Evolutionary conservation across 2,888 invertebrate genomes (phyloP).

Genomic region (Ferdinandea cuprea): DNA sequence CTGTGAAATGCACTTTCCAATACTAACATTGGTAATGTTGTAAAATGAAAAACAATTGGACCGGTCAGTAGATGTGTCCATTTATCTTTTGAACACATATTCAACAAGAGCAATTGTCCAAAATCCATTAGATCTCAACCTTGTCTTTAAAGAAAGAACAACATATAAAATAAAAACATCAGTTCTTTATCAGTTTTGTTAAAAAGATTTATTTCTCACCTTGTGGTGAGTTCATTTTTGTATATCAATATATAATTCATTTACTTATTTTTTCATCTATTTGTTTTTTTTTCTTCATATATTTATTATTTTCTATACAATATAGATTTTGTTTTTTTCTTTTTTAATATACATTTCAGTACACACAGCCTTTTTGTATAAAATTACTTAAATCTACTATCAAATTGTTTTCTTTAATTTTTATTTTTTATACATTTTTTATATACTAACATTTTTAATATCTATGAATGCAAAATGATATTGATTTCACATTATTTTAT

Average conservation of each 20-base stretch:
- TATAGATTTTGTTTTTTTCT: constrained; percentile 40
- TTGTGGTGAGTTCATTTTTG: constrained; percentile 59
- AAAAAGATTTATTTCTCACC: constrained; percentile 65
- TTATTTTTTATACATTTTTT: constrained; percentile 15
- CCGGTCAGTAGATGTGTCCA: too few species aligned
- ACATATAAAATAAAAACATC: constrained; percentile 10
- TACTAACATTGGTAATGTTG: too few species aligned
- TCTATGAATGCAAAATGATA: constrained; percentile 49
- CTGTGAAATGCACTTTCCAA: too few species aligned
- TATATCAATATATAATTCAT: constrained; percentile 75
- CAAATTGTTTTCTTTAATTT: constrained; percentile 34
- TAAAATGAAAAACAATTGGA: too few species aligned
- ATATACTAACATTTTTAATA: constrained; percentile 29
- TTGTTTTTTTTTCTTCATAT: constrained; percentile 49
- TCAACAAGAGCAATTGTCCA: too few species aligned
- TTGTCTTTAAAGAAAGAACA: too few species aligned
- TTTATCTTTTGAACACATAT: too few species aligned
- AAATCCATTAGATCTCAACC: too few species aligned
- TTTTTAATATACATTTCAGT: constrained; percentile 70
- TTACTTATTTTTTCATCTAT: constrained; percentile 60
- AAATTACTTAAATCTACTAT: constrained; percentile 65
- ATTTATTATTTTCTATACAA: constrained; percentile 70
- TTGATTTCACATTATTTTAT: constrained; percentile 43
- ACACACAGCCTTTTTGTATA: constrained; percentile 74
- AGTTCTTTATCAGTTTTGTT: constrained; percentile 49